These are phyloP conservation scores for Gymnorhina tibicen DNA, from an alignment of 2,113 vertebrate genomes.

Conservation along the genomic window DNA sequence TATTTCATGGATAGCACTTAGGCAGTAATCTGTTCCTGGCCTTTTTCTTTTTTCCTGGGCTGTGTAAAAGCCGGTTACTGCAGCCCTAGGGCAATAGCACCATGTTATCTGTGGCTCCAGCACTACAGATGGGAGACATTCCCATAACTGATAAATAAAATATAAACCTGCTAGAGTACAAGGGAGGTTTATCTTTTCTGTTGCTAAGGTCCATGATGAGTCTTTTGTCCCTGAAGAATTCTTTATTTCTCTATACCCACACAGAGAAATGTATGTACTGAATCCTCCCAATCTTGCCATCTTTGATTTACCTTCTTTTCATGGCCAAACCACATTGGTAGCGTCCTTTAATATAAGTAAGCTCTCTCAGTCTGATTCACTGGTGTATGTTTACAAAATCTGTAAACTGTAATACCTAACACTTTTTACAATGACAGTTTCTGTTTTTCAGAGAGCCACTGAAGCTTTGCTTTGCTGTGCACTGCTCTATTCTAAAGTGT, in stretches of 20 bases:
- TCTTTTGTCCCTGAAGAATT: background rate
- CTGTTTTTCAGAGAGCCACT: background rate
- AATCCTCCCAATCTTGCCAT: background rate
- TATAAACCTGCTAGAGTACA: background rate
- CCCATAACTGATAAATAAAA: background rate
- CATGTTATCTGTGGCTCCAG: background rate
- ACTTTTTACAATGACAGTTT: background rate
- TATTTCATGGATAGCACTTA: background rate
- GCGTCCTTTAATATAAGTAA: background rate
- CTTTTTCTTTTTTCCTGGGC: background rate
- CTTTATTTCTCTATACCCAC: background rate
- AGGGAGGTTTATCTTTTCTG: background rate
- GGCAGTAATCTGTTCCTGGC: background rate
- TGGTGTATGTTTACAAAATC: background rate
- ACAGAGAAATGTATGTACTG: background rate
- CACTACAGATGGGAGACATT: background rate
- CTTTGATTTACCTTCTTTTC: background rate
- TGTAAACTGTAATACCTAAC: background rate
- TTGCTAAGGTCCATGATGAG: background rate
- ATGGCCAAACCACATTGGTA: background rate
- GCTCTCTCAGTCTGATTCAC: background rate
- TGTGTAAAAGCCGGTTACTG: background rate
- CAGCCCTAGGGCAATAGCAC: background rate
- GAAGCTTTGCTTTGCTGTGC: background rate
- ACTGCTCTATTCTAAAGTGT: background rate